Evolutionary conservation across 2,113 vertebrate species (phyloP).

Genomic region (Crypturellus undulatus): DNA sequence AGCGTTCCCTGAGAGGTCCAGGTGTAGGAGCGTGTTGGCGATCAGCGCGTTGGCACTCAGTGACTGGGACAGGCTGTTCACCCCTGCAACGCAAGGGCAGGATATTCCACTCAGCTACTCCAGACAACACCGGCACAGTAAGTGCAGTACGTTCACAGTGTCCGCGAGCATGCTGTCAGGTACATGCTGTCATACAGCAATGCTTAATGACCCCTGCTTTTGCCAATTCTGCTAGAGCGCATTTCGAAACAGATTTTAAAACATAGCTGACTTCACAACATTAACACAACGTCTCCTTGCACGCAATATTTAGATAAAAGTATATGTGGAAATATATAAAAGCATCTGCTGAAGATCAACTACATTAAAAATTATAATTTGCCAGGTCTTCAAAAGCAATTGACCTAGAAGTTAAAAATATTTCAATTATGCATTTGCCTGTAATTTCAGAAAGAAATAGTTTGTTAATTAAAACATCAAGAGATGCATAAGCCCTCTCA

Average conservation of each 20-base stretch:
- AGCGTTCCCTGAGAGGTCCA: slow-evolving; percentile 93
- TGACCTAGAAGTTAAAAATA: slow-evolving; percentile 30
- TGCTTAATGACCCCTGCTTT: background rate
- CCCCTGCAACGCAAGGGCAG: slow-evolving; percentile 78
- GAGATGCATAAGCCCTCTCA: background rate
- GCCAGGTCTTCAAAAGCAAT: slow-evolving; percentile 14
- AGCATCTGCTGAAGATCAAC: background rate
- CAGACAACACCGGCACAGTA: background rate
- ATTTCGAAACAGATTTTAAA: background rate
- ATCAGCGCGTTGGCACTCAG: slow-evolving; percentile 87
- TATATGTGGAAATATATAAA: background rate
- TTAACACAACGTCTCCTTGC: background rate
- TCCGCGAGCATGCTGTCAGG: background rate
- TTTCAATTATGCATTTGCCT: background rate
- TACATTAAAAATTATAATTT: slow-evolving; percentile 44
- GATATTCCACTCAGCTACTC: background rate
- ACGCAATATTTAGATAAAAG: slow-evolving; percentile 4
- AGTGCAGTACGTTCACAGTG: background rate
- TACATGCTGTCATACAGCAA: background rate
- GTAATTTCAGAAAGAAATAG: background rate
- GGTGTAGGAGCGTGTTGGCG: slow-evolving; percentile 81
- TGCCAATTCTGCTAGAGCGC: background rate
- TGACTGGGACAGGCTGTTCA: slow-evolving; percentile 91
- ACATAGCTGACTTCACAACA: background rate
- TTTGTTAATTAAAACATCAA: slow-evolving; percentile 18